These are phyloP conservation scores for Galbula dea DNA, from an alignment of 2,113 vertebrate genomes.

Conservation along the genomic window DNA sequence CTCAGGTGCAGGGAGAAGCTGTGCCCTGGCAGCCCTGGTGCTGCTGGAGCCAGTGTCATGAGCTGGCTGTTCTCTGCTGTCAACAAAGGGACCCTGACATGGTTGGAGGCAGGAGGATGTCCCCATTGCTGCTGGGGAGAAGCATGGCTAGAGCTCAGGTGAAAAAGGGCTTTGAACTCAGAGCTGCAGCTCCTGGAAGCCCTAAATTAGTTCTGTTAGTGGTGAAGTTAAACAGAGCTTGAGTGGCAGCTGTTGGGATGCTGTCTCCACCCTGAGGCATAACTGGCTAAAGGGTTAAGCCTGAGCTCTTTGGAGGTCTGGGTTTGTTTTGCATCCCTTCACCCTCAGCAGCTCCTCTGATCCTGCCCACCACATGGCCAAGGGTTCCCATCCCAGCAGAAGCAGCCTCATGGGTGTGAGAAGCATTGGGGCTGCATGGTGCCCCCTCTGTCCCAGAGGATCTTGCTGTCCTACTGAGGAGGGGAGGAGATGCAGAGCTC, in stretches of 20 bases:
- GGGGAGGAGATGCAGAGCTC: not conserved
- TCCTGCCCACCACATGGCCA: not conserved
- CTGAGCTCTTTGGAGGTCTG: not conserved
- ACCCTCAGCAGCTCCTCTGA: not conserved
- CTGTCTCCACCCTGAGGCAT: not conserved
- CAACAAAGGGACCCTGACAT: accelerated
- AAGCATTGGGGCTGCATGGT: not conserved
- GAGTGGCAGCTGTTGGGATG: not conserved
- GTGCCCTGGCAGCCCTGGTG: not conserved
- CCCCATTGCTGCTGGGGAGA: accelerated
- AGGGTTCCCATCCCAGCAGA: not conserved
- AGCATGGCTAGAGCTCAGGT: not conserved
- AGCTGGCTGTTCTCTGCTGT: accelerated
- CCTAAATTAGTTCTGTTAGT: not conserved
- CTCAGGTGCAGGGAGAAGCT: not conserved
- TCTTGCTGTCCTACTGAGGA: accelerated
- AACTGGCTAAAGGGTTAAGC: not conserved
- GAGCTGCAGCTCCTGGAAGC: not conserved
- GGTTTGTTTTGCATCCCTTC: not conserved
- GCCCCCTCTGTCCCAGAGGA: accelerated
- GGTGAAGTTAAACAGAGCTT: not conserved
- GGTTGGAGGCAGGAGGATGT: not conserved
- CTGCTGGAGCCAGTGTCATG: accelerated
- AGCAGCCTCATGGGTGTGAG: accelerated
- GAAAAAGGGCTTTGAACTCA: not conserved